Percentiles rank a stretch among this genome's conserved stretches.
phyloP scores from a whole-genome alignment of 2,888 invertebrate genomes.

The Brachylomia viminalis region DNA sequence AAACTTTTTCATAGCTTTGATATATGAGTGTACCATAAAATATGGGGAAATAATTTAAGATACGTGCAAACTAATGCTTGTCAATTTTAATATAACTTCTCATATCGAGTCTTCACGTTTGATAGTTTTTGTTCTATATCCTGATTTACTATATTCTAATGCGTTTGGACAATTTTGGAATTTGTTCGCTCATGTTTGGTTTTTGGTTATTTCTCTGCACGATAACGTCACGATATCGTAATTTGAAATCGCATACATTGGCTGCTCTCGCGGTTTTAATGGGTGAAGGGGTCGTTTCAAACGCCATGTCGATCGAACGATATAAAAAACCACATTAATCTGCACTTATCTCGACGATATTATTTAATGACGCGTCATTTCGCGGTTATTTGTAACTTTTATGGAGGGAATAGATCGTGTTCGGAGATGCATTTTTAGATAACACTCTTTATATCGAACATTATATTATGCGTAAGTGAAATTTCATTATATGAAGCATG shows the following conservation, averaged over 20 bases:
- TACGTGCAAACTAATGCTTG: slow-evolving; percentile 50
- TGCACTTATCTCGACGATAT: slow-evolving; percentile 88
- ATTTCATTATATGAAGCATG: slow-evolving; percentile 66
- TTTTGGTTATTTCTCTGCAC: slow-evolving; percentile 50
- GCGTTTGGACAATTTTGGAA: slow-evolving; percentile 3
- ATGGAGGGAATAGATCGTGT: slow-evolving; percentile 80
- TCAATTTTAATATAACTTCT: slow-evolving; percentile 46
- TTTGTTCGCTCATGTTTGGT: slow-evolving; percentile 43
- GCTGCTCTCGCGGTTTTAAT: slow-evolving; percentile 81
- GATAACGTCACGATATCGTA: slow-evolving; percentile 78
- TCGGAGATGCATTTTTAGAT: slow-evolving; percentile 83
- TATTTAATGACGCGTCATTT: slow-evolving; percentile 89
- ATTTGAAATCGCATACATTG: slow-evolving; percentile 84
- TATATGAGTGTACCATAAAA: slow-evolving; percentile 82
- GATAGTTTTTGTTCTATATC: background rate
- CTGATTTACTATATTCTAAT: slow-evolving; percentile 29
- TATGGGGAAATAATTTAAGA: slow-evolving; percentile 68
- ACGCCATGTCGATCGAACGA: slow-evolving; percentile 81
- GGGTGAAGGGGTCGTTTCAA: slow-evolving; percentile 80
- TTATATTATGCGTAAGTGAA: slow-evolving; percentile 79
- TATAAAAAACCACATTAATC: slow-evolving; percentile 89
- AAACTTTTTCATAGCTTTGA: slow-evolving; percentile 84
- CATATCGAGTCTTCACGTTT: background rate
- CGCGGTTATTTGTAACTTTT: slow-evolving; percentile 89
- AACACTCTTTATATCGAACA: slow-evolving; percentile 77